Percentiles rank a stretch among this genome's conserved stretches.
These are phyloP conservation scores for Acrocyrtus sp. DNA, from an alignment of 2,888 invertebrate species.

Conservation along the genomic window DNA sequence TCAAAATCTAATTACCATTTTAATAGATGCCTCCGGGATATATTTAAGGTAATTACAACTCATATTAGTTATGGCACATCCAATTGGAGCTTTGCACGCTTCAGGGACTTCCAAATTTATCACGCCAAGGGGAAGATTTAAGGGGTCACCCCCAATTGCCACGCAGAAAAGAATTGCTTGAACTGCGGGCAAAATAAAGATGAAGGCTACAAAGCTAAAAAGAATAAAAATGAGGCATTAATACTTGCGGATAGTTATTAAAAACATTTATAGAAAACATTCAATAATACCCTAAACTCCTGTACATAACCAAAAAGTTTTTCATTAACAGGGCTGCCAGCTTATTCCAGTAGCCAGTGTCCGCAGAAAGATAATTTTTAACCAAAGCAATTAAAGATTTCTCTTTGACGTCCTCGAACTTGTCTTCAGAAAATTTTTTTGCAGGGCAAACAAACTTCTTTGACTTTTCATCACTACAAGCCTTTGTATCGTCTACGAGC, in stretches of 20 bases:
- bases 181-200: conserved; percentile 93
- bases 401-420: background rate
- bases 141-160: conserved; percentile 89
- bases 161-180: conserved; percentile 93
- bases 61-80: conserved; percentile 78
- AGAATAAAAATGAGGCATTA: too few relatives aligned
- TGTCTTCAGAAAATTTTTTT: background rate
- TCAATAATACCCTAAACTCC: conserved; percentile 84
- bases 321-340: conserved; percentile 80
- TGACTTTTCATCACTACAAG: background rate
- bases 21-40: background rate
- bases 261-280: background rate
- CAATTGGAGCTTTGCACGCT: conserved; percentile 69
- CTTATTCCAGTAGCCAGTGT: conserved; percentile 42
- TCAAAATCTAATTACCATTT: too few relatives aligned
- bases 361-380: background rate
- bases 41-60: conserved; percentile 77
- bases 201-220: conserved; percentile 87
- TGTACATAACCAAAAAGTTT: conserved; percentile 91
- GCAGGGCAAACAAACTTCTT: background rate
- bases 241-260: too few relatives aligned
- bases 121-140: conserved; percentile 82
- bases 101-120: conserved; percentile 79
- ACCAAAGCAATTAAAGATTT: background rate
- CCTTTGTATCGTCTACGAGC: background rate